phyloP scores from a whole-genome alignment of 2,797 vertebrate species.

The Odontamblyopus rebecca region DNA sequence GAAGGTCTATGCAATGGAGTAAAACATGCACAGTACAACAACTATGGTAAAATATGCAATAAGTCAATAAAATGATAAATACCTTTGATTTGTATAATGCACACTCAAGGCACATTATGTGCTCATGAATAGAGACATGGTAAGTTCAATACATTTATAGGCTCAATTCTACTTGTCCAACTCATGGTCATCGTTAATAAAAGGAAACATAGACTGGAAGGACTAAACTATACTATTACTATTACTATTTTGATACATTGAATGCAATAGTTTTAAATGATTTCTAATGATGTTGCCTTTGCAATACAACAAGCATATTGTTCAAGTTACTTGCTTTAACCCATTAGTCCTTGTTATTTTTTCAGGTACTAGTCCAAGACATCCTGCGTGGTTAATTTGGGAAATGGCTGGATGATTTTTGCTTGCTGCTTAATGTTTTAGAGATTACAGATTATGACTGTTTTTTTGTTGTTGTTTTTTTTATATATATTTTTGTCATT shows the following conservation, averaged over 20 bases:
- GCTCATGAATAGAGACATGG: too few species aligned
- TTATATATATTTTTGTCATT: not conserved
- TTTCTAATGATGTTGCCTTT: not conserved
- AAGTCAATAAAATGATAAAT: too few species aligned
- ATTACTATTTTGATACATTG: not conserved
- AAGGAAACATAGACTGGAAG: too few species aligned
- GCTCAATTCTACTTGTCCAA: not conserved
- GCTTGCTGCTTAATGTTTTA: constrained; percentile 41
- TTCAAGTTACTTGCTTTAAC: not conserved
- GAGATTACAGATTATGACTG: constrained; percentile 29
- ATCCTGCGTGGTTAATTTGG: constrained; percentile 21
- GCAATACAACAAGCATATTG: too few species aligned
- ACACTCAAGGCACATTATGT: too few species aligned
- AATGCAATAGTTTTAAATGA: not conserved
- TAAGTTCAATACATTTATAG: not conserved
- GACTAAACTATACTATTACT: too few species aligned
- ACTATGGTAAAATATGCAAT: not conserved
- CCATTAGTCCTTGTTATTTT: not conserved
- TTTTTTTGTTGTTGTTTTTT: too few species aligned
- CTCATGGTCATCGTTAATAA: too few species aligned
- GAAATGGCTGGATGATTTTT: constrained; percentile 17
- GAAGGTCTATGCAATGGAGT: not conserved
- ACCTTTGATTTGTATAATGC: too few species aligned
- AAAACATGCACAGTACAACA: not conserved
- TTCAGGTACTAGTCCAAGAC: not conserved